Evolutionary conservation across 2,113 vertebrate species (phyloP), one percentile per base, ranked within the genome.

Genomic region (Amblyopsis rosae): DNA sequence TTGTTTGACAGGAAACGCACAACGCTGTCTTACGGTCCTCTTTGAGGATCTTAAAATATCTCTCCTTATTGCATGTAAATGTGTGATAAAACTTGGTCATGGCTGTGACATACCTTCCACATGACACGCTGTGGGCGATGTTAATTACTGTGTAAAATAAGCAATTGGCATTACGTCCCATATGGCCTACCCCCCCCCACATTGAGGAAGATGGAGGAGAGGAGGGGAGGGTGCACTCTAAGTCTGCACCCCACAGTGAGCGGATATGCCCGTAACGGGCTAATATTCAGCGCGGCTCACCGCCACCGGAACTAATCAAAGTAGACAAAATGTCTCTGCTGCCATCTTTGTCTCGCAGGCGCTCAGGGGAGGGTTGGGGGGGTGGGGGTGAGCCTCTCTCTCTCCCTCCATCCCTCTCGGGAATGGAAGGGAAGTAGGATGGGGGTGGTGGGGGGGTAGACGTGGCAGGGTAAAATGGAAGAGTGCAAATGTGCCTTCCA

Each of bases 91-190:
- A 84, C 72, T 86, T 82, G 75, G 76, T 87, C 85, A 89, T 56
- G 77, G 72, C 62, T 59, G 41, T 61, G 82, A 76, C 83, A 78
- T 80, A 86, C 85, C 89, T 88, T 80, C 83, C 78, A 73, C 57
- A 71, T 84, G 85, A 89, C 79, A 79, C 26, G 71, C 71, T 87
- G 85, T 89, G 79, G 90, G 70, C 76, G 82, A 81, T 80, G 74
- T 72, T 92, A 90, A 92, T 92, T 87, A 91, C 88, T 91, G 80
- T 91, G 81, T 90, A 89, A 92, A 91, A 91, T 90, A 90, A 92
- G 90, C 87, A 89, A 91, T 87, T 89, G 88, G 85, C 88, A 83
- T 87, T 79, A 76, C 68, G 82, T 75, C 87, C 90, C 86, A 89
- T 87, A 86, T 86, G 91, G 82, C 82, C 81, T 76, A 71, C 69